Evolutionary conservation across 1,140 invertebrate genomes (phyloP).

Genomic region (Oreohelix idahoensis): DNA sequence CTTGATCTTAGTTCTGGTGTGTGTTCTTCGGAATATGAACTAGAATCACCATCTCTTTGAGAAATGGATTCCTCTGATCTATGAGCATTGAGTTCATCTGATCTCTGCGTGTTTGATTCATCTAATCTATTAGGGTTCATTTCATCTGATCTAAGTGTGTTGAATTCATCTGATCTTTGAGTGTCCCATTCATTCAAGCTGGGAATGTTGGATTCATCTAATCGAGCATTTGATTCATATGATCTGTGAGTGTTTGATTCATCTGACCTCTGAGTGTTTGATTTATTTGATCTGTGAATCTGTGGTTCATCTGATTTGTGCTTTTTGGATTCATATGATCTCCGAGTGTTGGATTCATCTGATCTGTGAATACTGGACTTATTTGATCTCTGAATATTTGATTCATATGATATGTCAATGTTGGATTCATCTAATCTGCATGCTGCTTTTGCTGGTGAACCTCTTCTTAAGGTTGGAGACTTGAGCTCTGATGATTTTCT

Average conservation of each 20-base stretch:
- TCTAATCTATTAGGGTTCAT: too few species aligned
- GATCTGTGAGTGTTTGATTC: too few species aligned
- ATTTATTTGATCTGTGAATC: neutral
- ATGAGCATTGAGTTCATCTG: neutral
- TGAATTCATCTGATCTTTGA: too few species aligned
- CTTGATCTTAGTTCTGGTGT: neutral
- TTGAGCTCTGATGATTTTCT: neutral
- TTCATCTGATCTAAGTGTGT: neutral
- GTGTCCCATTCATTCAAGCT: too few species aligned
- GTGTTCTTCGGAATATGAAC: neutral
- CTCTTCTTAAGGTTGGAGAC: neutral
- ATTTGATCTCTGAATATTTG: neutral
- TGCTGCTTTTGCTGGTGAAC: neutral
- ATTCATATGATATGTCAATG: neutral
- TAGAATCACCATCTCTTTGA: neutral
- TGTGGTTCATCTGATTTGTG: neutral
- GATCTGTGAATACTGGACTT: neutral
- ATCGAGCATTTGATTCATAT: too few species aligned
- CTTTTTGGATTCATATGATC: neutral
- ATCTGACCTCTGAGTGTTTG: neutral
- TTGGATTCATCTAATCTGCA: neutral
- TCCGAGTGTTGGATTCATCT: neutral
- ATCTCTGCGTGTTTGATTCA: neutral
- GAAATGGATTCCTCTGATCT: neutral
- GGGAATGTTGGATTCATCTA: too few species aligned